phyloP scores from a whole-genome alignment of 2,113 vertebrate genomes.

The Ophthalmolycus amberensis region DNA sequence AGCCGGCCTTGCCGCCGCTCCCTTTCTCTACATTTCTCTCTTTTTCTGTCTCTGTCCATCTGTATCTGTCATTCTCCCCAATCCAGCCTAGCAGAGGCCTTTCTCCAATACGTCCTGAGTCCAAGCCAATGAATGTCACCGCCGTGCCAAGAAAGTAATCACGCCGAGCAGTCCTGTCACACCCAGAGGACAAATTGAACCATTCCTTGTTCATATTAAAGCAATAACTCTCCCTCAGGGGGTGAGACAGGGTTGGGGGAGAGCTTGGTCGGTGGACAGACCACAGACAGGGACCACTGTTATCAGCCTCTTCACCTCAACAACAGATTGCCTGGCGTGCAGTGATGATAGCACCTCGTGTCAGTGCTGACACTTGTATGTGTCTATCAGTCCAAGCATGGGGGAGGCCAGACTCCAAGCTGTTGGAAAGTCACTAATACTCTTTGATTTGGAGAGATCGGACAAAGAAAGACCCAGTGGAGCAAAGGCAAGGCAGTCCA shows the following conservation, averaged over 20 bases:
- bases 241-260: constrained; percentile 31
- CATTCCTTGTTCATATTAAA: constrained; percentile 80
- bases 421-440: constrained; percentile 37
- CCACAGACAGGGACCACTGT: constrained; percentile 49
- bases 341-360: constrained; percentile 59
- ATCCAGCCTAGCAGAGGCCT: constrained; percentile 48
- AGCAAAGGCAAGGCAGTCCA: constrained; percentile 9
- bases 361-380: constrained; percentile 44
- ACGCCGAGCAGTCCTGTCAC: constrained; percentile 67
- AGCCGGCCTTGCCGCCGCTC: constrained; percentile 20
- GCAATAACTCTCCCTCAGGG: constrained; percentile 75
- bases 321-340: constrained; percentile 53
- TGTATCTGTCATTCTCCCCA: constrained; percentile 41
- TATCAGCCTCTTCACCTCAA: constrained; percentile 63
- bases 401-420: background rate
- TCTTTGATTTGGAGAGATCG: constrained; percentile 24
- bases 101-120: constrained; percentile 67
- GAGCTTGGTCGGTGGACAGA: constrained; percentile 28
- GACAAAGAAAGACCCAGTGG: constrained; percentile 1
- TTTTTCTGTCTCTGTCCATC: constrained; percentile 39
- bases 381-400: constrained; percentile 34
- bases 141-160: constrained; percentile 75
- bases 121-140: constrained; percentile 76
- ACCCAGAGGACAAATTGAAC: constrained; percentile 77
- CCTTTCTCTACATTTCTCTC: constrained; percentile 26